Percentiles rank a stretch among this genome's conserved stretches.
These are phyloP conservation scores for Lasioglossum albipes DNA, from an alignment of 1,140 invertebrate genomes.

Conservation along the genomic window DNA sequence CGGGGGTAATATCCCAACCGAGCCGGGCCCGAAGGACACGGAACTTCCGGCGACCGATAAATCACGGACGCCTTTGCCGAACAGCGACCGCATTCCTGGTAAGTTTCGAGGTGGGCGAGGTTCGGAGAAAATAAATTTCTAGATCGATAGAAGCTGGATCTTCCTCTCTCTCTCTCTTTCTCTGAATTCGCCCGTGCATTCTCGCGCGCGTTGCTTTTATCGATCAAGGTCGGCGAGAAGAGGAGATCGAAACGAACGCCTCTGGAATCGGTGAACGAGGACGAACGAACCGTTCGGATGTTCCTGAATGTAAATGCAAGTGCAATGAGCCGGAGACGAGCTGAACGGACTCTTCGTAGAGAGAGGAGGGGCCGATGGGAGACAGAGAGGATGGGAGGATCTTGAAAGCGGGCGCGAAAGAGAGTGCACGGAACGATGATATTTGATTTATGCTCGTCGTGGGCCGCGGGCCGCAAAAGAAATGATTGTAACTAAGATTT, in stretches of 20 bases:
- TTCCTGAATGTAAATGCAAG: constrained; percentile 45
- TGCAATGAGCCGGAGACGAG: constrained; percentile 38
- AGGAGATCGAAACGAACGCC: background rate
- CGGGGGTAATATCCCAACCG: constrained; percentile 62
- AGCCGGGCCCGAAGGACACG: constrained; percentile 37
- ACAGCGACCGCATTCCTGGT: constrained; percentile 30
- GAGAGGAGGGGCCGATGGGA: constrained; percentile 36
- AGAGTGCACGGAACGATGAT: constrained; percentile 61
- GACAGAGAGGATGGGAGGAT: constrained; percentile 29
- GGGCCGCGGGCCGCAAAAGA: constrained; percentile 72
- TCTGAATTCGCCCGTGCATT: constrained; percentile 10
- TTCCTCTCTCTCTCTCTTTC: background rate
- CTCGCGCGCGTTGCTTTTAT: constrained; percentile 11
- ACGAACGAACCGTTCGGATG: constrained; percentile 7
- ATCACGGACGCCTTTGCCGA: constrained; percentile 14
- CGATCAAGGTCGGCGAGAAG: constrained; percentile 35
- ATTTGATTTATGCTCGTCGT: constrained; percentile 75
- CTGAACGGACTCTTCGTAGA: constrained; percentile 2
- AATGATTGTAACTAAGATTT: constrained; percentile 77
- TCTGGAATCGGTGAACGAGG: background rate
- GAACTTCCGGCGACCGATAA: background rate
- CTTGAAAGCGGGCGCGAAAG: constrained; percentile 37
- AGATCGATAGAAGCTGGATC: constrained; percentile 20
- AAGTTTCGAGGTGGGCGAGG: constrained; percentile 25
- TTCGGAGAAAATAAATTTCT: constrained; percentile 45